Conservation (phyloP, 92 coral and sea anemone genomes). For the Umimayanthus kanabou region DNA sequence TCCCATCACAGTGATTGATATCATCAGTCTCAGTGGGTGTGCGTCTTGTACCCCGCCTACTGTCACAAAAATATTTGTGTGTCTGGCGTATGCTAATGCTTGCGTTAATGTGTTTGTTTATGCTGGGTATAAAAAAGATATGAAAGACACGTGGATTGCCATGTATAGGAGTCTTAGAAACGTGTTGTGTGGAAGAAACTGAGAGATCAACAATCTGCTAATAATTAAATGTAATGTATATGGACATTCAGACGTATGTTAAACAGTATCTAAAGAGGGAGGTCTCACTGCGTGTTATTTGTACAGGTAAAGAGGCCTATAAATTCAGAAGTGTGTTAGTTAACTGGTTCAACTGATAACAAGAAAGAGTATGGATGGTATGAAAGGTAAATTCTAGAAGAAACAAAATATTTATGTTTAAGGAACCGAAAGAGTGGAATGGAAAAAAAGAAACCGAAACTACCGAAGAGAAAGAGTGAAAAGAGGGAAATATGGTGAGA, state of each 20-base stretch:
- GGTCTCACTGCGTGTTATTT: too few relatives aligned
- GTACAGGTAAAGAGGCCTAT: too few relatives aligned
- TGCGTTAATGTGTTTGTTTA: slow-evolving; percentile 90
- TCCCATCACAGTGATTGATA: slow-evolving; percentile 88
- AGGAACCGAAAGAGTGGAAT: too few relatives aligned
- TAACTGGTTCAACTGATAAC: too few relatives aligned
- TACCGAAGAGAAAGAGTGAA: too few relatives aligned
- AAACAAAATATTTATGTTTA: too few relatives aligned
- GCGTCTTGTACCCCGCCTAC: slow-evolving; percentile 68
- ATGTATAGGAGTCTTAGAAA: slow-evolving; percentile 46
- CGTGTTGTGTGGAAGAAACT: background rate
- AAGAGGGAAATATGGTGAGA: too few relatives aligned
- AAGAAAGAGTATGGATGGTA: too few relatives aligned
- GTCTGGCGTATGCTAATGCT: slow-evolving; percentile 87
- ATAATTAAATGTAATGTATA: background rate
- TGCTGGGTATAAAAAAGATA: slow-evolving; percentile 89
- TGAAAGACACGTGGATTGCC: slow-evolving; percentile 75
- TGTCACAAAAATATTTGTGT: slow-evolving; percentile 74
- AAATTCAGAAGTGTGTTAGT: too few relatives aligned
- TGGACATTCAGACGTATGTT: background rate
- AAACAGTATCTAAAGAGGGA: too few relatives aligned
- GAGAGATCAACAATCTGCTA: background rate
- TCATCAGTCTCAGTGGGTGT: slow-evolving; percentile 69
- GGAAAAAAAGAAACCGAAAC: too few relatives aligned
- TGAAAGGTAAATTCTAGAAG: too few relatives aligned